phyloP scores from a whole-genome alignment of 2,113 vertebrate genomes.

The Brienomyrus longianalis region DNA sequence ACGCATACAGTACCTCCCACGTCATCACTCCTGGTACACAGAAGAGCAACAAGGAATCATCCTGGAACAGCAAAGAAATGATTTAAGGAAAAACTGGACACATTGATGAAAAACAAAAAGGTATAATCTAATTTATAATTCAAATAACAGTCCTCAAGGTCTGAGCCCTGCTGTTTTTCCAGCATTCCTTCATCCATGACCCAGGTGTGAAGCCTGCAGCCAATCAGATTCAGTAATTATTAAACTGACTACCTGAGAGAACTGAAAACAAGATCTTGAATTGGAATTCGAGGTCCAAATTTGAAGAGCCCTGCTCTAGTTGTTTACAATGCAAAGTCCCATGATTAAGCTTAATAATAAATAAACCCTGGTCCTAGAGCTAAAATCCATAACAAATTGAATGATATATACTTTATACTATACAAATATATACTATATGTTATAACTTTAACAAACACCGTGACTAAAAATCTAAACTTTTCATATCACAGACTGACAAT shows the following conservation, averaged over 20 bases:
- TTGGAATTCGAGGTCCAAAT: no score
- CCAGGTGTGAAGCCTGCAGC: no score
- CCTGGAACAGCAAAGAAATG: neutral
- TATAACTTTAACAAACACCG: neutral
- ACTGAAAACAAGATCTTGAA: no score
- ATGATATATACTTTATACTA: neutral
- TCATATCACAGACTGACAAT: neutral
- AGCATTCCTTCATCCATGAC: no score
- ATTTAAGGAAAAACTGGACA: neutral
- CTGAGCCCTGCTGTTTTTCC: no score
- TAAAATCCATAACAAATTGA: neutral
- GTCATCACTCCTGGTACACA: neutral
- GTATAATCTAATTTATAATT: no score
- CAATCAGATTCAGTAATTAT: no score
- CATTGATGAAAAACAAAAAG: neutral
- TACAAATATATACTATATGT: neutral
- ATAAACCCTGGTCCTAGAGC: neutral
- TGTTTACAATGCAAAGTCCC: neutral
- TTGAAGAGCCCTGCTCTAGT: neutral
- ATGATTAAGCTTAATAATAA: neutral
- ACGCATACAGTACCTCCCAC: neutral
- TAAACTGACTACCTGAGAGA: no score
- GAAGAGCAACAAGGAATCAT: neutral
- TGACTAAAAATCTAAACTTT: neutral
- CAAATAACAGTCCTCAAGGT: no score